These are phyloP conservation scores for Urosaurus nigricauda DNA, from an alignment of 2,797 vertebrate genomes.

Conservation along the genomic window DNA sequence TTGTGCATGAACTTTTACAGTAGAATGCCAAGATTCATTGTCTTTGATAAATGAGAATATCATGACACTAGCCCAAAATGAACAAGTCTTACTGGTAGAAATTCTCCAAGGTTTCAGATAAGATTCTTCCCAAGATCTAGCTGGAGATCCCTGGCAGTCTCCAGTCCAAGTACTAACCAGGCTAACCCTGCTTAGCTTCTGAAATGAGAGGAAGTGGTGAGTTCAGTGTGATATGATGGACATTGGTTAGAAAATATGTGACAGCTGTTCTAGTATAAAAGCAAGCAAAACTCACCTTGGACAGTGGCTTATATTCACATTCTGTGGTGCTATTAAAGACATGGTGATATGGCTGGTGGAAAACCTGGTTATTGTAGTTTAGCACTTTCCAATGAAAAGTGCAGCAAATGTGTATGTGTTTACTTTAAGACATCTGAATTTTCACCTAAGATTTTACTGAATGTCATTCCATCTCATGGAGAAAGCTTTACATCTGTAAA, in stretches of 20 bases:
- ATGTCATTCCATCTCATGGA: neutral
- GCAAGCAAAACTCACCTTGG: neutral
- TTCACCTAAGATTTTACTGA: too few relatives aligned
- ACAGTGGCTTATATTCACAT: neutral
- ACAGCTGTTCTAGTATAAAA: neutral
- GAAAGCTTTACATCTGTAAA: neutral
- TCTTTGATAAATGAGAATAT: constrained; percentile 37
- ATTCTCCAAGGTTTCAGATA: too few relatives aligned
- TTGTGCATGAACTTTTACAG: constrained; percentile 11
- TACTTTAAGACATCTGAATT: too few relatives aligned
- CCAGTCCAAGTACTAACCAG: too few relatives aligned
- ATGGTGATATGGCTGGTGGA: neutral
- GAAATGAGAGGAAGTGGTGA: too few relatives aligned
- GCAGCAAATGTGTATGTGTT: neutral
- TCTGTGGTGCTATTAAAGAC: neutral
- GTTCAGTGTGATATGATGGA: neutral
- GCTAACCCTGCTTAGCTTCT: too few relatives aligned
- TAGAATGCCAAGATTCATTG: constrained; percentile 17
- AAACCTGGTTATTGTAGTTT: neutral
- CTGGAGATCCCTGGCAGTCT: too few relatives aligned
- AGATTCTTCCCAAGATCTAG: too few relatives aligned
- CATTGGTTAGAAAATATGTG: neutral
- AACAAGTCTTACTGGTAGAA: too few relatives aligned
- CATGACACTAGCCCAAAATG: constrained; percentile 6
- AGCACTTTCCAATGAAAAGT: neutral